phyloP scores from a whole-genome alignment of 2,888 invertebrate species.

The Drosophila neutralis region DNA sequence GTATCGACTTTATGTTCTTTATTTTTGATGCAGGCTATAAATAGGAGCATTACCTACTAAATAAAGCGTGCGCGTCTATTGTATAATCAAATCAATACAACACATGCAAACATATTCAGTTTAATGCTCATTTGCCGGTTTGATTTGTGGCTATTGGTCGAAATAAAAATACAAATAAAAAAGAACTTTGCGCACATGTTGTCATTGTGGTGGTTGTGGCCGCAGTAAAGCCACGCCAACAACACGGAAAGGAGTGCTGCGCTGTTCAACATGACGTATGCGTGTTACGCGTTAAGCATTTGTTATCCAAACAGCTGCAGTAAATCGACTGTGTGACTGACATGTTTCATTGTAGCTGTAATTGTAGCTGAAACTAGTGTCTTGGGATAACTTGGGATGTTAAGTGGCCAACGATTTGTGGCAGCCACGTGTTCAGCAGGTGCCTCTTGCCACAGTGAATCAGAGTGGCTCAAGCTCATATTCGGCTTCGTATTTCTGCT shows the following conservation, averaged over 20 bases:
- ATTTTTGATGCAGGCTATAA: background rate
- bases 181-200: slow-evolving; percentile 25
- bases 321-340: slow-evolving; percentile 40
- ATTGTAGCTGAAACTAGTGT: slow-evolving; percentile 21
- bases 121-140: slow-evolving; percentile 25
- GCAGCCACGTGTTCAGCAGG: slow-evolving; percentile 35
- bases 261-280: slow-evolving; percentile 63
- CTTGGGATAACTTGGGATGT: slow-evolving; percentile 49
- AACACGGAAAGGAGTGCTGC: slow-evolving; percentile 24
- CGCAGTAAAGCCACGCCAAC: slow-evolving; percentile 6
- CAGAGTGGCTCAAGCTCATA: background rate
- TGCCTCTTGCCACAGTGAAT: slow-evolving; percentile 20
- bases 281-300: slow-evolving; percentile 55
- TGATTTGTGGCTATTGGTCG: slow-evolving; percentile 55
- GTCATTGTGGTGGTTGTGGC: slow-evolving; percentile 23
- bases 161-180: slow-evolving; percentile 12
- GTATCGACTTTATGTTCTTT: background rate
- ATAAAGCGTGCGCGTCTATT: slow-evolving; percentile 12
- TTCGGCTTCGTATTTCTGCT: slow-evolving; percentile 9
- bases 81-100: slow-evolving; percentile 60
- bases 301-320: slow-evolving; percentile 54
- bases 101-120: slow-evolving; percentile 17
- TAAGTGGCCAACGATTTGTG: slow-evolving; percentile 63
- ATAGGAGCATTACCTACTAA: slow-evolving; percentile 1
- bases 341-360: slow-evolving; percentile 8